Conservation (phyloP, 2,113 vertebrate genomes). For the Kobus ellipsiprymnus region DNA sequence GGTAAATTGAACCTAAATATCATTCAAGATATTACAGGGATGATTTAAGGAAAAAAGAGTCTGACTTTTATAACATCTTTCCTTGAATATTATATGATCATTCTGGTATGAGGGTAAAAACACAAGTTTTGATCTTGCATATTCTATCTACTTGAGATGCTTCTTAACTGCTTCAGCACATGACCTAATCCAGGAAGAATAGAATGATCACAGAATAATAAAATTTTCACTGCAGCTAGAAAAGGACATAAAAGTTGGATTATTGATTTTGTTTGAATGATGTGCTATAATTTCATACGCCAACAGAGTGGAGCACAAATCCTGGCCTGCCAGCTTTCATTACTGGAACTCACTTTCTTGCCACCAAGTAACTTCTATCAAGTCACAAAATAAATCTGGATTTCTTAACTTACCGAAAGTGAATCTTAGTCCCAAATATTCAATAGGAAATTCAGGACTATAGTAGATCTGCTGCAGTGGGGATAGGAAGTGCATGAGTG, state of each 20-base stretch:
- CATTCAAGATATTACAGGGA: background rate
- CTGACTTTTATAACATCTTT: background rate
- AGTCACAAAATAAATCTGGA: constrained; percentile 55
- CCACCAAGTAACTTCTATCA: constrained; percentile 49
- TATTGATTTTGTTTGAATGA: constrained; percentile 68
- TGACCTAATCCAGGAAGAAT: constrained; percentile 56
- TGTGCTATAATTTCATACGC: constrained; percentile 54
- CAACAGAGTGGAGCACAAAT: constrained; percentile 49
- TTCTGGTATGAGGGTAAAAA: background rate
- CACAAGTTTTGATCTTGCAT: background rate
- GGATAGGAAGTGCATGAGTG: background rate
- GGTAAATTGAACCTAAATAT: constrained; percentile 8
- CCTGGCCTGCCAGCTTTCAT: constrained; percentile 56
- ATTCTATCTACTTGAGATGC: constrained; percentile 11
- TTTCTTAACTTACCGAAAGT: constrained; percentile 42
- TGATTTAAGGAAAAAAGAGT: constrained; percentile 3
- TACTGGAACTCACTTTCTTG: constrained; percentile 53
- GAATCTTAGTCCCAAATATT: constrained; percentile 29
- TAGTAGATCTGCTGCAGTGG: background rate
- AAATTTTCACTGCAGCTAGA: constrained; percentile 52
- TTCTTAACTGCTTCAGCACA: constrained; percentile 11
- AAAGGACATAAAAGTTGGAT: constrained; percentile 62
- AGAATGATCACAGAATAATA: constrained; percentile 57
- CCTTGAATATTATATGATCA: background rate
- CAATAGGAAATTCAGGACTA: constrained; percentile 28